Percentiles rank a stretch among this genome's conserved stretches.
Conservation (phyloP, 2,797 vertebrate species). For the Philypnodon macrostomus region DNA sequence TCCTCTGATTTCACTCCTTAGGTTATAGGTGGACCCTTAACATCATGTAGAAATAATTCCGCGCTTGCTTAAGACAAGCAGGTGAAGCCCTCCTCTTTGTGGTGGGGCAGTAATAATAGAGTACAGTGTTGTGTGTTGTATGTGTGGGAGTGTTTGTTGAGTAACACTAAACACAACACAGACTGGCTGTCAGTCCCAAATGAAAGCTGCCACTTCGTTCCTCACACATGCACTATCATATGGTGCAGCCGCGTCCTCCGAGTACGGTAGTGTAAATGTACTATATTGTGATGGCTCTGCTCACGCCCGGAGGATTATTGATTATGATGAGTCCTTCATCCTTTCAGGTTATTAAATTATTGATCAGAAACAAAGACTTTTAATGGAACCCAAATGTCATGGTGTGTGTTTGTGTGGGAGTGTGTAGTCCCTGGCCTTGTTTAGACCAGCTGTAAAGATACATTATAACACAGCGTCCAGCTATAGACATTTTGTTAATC, state of each 20-base stretch:
- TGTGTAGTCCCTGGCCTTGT: constrained; percentile 1
- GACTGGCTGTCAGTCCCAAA: constrained; percentile 12
- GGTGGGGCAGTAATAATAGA: neutral
- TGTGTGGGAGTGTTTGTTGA: neutral
- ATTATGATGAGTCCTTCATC: constrained; percentile 76
- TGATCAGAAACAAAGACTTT: constrained; percentile 71
- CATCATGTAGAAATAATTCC: neutral
- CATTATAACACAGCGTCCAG: neutral
- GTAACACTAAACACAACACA: constrained; percentile 11
- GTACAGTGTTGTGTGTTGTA: neutral
- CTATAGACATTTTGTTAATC: neutral
- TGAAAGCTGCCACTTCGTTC: constrained; percentile 20
- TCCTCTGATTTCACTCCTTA: too few species aligned
- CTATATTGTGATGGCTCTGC: constrained; percentile 6
- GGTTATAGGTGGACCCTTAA: too few species aligned
- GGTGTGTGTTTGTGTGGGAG: constrained; percentile 14
- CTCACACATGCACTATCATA: neutral
- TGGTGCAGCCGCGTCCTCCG: neutral
- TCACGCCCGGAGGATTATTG: constrained; percentile 53
- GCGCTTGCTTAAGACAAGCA: neutral
- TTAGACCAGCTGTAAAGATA: neutral
- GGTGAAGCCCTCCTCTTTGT: neutral
- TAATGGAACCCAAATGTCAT: constrained; percentile 60
- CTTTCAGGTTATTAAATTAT: constrained; percentile 80
- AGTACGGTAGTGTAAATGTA: constrained; percentile 12